Evolutionary conservation across 2,888 invertebrate genomes (phyloP).

Genomic region (Ectropis crepuscularia): DNA sequence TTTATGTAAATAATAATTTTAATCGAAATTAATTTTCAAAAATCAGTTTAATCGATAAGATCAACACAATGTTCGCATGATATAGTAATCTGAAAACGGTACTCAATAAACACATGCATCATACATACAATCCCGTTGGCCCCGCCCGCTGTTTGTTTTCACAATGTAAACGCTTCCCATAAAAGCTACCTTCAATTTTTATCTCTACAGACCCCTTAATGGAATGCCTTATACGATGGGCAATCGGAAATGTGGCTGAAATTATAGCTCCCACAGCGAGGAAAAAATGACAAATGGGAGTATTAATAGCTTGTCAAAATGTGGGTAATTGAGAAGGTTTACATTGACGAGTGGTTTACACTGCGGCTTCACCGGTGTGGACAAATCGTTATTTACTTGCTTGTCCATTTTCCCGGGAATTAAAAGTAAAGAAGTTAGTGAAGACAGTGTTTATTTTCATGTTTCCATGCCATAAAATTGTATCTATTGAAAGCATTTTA

Average conservation of each 20-base stretch:
- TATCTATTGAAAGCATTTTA: no score
- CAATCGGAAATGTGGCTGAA: constrained; percentile 40
- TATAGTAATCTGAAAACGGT: constrained; percentile 4
- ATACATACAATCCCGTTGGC: constrained; percentile 44
- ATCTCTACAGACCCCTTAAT: constrained; percentile 67
- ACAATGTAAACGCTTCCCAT: constrained; percentile 52
- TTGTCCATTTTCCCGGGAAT: no score
- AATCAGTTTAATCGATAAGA: no score
- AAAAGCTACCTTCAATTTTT: constrained; percentile 59
- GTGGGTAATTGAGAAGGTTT: constrained; percentile 6
- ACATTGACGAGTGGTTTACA: constrained; percentile 1
- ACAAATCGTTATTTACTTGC: no score
- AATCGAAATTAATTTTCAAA: no score
- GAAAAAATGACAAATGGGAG: constrained; percentile 29
- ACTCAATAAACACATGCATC: constrained; percentile 29
- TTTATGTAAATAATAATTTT: no score
- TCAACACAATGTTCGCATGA: no score
- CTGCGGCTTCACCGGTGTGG: no score
- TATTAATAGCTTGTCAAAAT: constrained; percentile 22
- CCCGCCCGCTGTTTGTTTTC: constrained; percentile 61
- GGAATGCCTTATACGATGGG: constrained; percentile 62
- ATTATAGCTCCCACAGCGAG: constrained; percentile 30
- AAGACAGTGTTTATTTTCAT: no score
- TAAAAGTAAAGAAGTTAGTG: no score
- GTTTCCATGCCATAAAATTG: no score